Conservation (phyloP, 23 tunicate genomes). For the Corella eumyota region DNA sequence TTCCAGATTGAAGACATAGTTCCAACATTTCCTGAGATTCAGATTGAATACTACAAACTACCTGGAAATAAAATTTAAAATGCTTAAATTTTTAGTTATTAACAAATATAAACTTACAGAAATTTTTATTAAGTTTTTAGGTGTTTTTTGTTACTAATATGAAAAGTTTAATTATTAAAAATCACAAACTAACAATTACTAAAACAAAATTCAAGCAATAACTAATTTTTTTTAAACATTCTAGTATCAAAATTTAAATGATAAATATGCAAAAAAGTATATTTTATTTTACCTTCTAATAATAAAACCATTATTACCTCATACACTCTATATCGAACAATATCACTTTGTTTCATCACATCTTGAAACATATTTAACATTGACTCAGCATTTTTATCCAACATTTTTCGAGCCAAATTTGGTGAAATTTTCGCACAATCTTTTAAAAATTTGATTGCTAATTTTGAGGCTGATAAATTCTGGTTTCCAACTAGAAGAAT, state of each 20-base stretch:
- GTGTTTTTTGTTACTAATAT: no score
- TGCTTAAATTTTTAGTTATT: no score
- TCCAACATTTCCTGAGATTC: constrained; percentile 54
- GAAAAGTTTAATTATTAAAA: no score
- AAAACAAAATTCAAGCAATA: no score
- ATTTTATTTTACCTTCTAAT: background rate
- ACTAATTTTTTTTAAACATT: no score
- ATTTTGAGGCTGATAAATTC: constrained; percentile 27
- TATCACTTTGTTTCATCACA: constrained; percentile 46
- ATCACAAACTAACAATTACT: no score
- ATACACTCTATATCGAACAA: constrained; percentile 63
- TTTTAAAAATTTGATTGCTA: constrained; percentile 46
- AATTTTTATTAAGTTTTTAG: no score
- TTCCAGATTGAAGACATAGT: constrained; percentile 32
- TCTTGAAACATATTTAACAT: constrained; percentile 7
- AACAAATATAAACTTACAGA: no score
- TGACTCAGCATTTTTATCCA: constrained; percentile 1
- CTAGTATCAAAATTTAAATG: no score
- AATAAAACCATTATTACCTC: constrained; percentile 20
- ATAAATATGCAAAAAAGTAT: background rate
- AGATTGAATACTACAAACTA: constrained; percentile 50
- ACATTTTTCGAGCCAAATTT: constrained; percentile 14
- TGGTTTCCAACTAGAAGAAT: constrained; percentile 41
- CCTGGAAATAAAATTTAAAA: constrained; percentile 16
- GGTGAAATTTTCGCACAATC: constrained; percentile 38